Evolutionary conservation across 2,888 invertebrate genomes (phyloP), one percentile per base, ranked within the genome.

Genomic region (Tenthredo livida): DNA sequence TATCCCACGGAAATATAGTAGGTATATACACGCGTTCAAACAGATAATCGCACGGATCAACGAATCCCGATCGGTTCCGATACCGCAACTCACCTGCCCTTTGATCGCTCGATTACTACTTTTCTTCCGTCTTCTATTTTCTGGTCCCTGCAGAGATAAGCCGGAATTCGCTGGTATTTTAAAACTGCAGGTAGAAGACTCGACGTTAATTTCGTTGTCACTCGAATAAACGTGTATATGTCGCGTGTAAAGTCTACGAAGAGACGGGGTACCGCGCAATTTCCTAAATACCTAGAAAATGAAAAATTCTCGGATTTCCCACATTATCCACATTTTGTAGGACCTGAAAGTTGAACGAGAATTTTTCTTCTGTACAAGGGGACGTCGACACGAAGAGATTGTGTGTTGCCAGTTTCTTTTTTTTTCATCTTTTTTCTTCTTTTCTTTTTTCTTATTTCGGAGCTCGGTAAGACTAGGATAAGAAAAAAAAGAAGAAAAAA

Each of bases 81-180:
- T 25, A 47, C 73, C 73, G 73, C 73, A 12, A 73, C 12, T 73
- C 73, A 40, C n/a, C 33, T 37, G n/a, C 70, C 40, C n/a, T 37
- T 70, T n/a, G n/a, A 37, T 29, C 61, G 61, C 12, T 61, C 61
- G 61, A 25, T n/a, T n/a, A 54, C 21, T 29, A 61, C 61, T 61
- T 61, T 29, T 25, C 61, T 61, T 61, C 25, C 4, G 3, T 25
- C 10, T 61, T 12, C 12, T 61, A 61, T 61, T 25, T 25, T 29
- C 25, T 29, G 61, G 4, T 29, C 6, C 12, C 25, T 33, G 2
- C 33, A 9, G 25, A 61, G 25, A 12, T 12, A 25, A 61, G 9
- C 25, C 25, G 25, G 0, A 21, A 61, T 25, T 61, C 21, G 21
- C 25, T 9, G 9, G 0, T 1, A 12, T 10, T 25, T 25, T 9